phyloP scores from a whole-genome alignment of 2,888 invertebrate genomes.

The Plebejus anna region DNA sequence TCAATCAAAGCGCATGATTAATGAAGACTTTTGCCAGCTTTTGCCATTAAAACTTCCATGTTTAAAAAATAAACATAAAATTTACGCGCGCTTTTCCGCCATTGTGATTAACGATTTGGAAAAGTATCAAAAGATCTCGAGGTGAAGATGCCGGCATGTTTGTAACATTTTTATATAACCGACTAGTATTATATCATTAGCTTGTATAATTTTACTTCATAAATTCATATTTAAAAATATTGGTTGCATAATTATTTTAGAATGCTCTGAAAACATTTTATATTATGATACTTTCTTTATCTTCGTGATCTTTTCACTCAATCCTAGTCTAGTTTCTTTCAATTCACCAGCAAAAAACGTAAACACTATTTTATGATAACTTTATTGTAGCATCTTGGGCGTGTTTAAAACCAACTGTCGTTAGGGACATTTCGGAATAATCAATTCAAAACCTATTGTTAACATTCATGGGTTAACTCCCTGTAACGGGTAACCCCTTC shows the following conservation, averaged over 20 bases:
- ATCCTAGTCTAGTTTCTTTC: too few relatives aligned
- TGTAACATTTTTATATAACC: conserved; percentile 31
- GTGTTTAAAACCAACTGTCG: too few relatives aligned
- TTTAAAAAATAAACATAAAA: conserved; percentile 57
- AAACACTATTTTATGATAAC: too few relatives aligned
- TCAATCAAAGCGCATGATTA: background rate
- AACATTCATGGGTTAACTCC: too few relatives aligned
- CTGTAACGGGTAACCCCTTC: too few relatives aligned
- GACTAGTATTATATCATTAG: conserved; percentile 7
- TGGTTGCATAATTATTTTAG: background rate
- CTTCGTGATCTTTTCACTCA: too few relatives aligned
- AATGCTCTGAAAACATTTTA: too few relatives aligned
- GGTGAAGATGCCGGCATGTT: conserved; percentile 33
- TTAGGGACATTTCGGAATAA: too few relatives aligned
- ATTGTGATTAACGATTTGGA: conserved; percentile 71
- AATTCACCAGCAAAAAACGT: too few relatives aligned
- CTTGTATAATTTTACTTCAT: background rate
- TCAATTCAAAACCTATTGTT: too few relatives aligned
- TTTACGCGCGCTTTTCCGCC: conserved; percentile 62
- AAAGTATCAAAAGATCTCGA: conserved; percentile 50
- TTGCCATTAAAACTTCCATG: conserved; percentile 6
- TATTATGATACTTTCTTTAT: too few relatives aligned
- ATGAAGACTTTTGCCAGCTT: background rate
- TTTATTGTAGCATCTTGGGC: too few relatives aligned
- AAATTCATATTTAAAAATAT: background rate